phyloP scores from a whole-genome alignment of 2,888 invertebrate genomes.

The Calameuta idolon region DNA sequence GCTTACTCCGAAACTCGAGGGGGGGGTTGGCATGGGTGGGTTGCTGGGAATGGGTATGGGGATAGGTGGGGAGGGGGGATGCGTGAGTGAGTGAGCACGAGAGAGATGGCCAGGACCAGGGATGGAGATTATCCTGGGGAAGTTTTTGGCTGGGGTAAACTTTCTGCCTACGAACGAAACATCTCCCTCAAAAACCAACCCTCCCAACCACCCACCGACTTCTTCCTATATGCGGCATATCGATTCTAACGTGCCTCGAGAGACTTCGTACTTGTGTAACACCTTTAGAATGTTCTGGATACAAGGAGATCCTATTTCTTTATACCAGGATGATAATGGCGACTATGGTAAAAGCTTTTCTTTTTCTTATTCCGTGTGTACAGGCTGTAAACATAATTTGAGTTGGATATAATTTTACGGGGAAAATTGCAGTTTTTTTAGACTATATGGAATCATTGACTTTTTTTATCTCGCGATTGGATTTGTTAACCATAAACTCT shows the following conservation, averaged over 20 bases:
- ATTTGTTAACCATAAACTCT: neutral
- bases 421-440: neutral
- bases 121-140: slow-evolving; percentile 59
- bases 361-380: neutral
- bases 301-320: neutral
- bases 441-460: neutral
- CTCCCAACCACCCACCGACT: slow-evolving; percentile 34
- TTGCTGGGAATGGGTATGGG: neutral
- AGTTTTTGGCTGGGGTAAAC: slow-evolving; percentile 51
- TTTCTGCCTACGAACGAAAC: slow-evolving; percentile 59
- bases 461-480: neutral
- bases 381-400: neutral
- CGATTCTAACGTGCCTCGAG: slow-evolving; percentile 30
- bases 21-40: slow-evolving; percentile 1
- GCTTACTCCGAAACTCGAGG: slow-evolving; percentile 19
- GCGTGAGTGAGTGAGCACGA: slow-evolving; percentile 32
- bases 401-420: neutral
- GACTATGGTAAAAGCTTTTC: neutral
- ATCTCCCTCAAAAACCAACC: slow-evolving; percentile 61
- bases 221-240: slow-evolving; percentile 33
- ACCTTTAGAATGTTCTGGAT: neutral
- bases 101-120: slow-evolving; percentile 36
- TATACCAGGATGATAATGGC: neutral
- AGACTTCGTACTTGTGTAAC: neutral
- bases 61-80: no score